phyloP scores from a whole-genome alignment of 64 coral and sea anemone genomes.

The Montipora efflorescens region DNA sequence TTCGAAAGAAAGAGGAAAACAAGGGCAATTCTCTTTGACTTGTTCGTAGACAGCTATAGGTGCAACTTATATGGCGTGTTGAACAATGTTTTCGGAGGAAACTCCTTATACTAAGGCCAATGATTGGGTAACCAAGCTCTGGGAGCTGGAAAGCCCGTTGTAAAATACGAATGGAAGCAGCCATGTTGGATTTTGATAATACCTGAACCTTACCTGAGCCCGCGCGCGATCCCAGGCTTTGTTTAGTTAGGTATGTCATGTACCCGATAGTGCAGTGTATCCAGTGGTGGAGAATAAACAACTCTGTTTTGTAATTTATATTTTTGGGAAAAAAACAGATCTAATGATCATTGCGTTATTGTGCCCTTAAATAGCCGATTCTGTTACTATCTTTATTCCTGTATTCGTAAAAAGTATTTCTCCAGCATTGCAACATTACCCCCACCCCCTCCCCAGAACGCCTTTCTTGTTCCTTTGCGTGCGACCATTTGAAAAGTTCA shows the following conservation, averaged over 20 bases:
- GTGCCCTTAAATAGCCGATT: not conserved
- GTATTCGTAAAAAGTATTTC: not conserved
- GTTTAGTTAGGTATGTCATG: not conserved
- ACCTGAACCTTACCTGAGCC: constrained; percentile 5
- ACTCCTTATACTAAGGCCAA: not conserved
- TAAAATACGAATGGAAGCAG: not conserved
- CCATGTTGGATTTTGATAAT: not conserved
- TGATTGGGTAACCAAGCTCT: not conserved
- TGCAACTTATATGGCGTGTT: not conserved
- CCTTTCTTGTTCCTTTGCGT: not conserved
- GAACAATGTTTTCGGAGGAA: not conserved
- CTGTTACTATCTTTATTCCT: not conserved
- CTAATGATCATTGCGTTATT: too few species aligned
- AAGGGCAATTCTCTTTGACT: not conserved
- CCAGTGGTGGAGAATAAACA: not conserved
- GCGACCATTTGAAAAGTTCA: constrained; percentile 41
- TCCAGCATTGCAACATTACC: not conserved
- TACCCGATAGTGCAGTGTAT: too few species aligned
- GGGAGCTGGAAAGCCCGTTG: not conserved
- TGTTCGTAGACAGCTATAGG: not conserved
- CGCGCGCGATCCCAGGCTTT: not conserved
- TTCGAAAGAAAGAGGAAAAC: not conserved
- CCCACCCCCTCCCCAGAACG: constrained; percentile 12
- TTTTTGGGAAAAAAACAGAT: too few species aligned
- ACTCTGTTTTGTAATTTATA: too few species aligned